Base-by-base conservation (phyloP, 2,888 invertebrate genomes). In the Troglohyphantes excavatus region DNA sequence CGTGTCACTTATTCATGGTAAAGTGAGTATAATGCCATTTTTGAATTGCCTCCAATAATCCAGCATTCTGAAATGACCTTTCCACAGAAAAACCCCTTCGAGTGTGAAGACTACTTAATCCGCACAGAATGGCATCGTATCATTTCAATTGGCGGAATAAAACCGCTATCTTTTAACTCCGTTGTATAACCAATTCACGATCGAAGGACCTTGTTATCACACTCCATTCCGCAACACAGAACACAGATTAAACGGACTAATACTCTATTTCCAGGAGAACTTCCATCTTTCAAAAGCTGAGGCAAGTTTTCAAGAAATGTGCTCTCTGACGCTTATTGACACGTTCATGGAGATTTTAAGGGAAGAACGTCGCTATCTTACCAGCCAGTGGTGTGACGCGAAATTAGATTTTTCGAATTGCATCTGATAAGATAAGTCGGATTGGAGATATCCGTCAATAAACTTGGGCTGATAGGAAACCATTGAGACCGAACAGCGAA, bases 91-190 rank as follows among this genome's bases (percentile, higher is more conserved):
- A 82, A 85, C 43, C 33, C 75, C 59, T 23, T 75, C 53, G 46
- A 85, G 53, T 85, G 75, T 85, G 84, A 85, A 85, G 84, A 21
- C 9, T 19, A 29, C 19, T 76, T 39, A 76, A 61, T 75, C 53
- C 27, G 17, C 53, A 27, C 59, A 23, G 33, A 26, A 33, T 27
- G 27, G 19, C 53, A 23, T 27, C 65, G 73, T 65, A 63, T 68
- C 68, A 23, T 46, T 67, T 81, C 19, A 53, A 76, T 53, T 67
- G n/a, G 67, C 26, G 23, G 61, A 59, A 61, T n/a, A 39, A 53
- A 13, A 33, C 13, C 7, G 33, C 68, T 68, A 68, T 68, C 68
- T 68, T 59, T 29, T 29, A 26, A 6, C 9, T 19, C n/a, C 13
- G 59, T 53, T 68, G 67, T 75, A 68, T 68, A 75, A 76, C 67